A percentile compares a stretch with the other conserved stretches of the same genome.
These are phyloP conservation scores for Conus canariensis DNA, from an alignment of 2,888 invertebrate species.

Conservation along the genomic window DNA sequence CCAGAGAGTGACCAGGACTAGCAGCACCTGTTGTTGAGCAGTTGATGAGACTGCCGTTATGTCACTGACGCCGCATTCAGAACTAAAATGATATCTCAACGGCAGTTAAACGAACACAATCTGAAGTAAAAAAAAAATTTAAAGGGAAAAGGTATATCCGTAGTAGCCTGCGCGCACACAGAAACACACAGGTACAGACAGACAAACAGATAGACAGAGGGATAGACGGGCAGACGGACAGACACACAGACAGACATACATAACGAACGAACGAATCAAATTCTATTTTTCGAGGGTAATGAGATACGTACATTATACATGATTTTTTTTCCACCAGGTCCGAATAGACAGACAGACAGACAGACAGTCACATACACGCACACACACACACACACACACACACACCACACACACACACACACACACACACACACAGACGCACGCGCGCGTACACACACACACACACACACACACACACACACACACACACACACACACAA, in stretches of 20 bases:
- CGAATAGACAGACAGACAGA: not conserved
- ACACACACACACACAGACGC: too few relatives aligned
- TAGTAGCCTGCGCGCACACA: too few relatives aligned
- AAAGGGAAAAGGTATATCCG: too few relatives aligned
- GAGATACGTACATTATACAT: too few relatives aligned
- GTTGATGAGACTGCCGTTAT: not conserved
- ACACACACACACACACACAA: too few relatives aligned
- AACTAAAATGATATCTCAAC: not conserved
- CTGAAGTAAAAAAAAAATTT: too few relatives aligned
- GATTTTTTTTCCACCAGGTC: too few relatives aligned
- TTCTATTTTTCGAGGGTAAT: too few relatives aligned
- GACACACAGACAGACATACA: not conserved
- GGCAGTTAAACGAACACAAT: too few relatives aligned
- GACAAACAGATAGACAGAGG: too few relatives aligned
- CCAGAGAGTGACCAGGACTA: slow-evolving; percentile 65
- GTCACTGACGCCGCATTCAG: not conserved
- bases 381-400: slow-evolving; percentile 12
- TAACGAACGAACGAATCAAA: too few relatives aligned
- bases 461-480: not conserved
- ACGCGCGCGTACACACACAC: not conserved
- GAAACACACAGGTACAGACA: too few relatives aligned
- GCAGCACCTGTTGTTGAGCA: slow-evolving; percentile 42
- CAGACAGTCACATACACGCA: not conserved
- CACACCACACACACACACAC: not conserved
- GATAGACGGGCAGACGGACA: not conserved